These are phyloP conservation scores for Misgurnus anguillicaudatus DNA, from an alignment of 2,113 vertebrate genomes.

Conservation along the genomic window DNA sequence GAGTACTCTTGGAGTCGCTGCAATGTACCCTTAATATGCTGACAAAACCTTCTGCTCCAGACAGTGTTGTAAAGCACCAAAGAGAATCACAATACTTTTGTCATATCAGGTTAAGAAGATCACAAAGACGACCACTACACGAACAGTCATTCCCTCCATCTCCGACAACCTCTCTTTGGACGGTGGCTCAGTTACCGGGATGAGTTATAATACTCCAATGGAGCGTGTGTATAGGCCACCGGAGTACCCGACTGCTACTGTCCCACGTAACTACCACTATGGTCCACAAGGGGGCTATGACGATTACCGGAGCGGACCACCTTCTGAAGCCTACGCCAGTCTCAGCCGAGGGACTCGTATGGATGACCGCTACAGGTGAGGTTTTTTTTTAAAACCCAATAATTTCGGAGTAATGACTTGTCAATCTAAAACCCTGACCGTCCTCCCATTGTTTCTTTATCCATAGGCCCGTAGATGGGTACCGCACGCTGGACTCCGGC, in stretches of 20 bases:
- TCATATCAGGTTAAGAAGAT: conserved; percentile 86
- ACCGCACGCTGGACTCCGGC: conserved; percentile 78
- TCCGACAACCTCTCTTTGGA: conserved; percentile 77
- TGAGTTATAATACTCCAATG: conserved; percentile 79
- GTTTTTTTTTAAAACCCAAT: no score
- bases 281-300: conserved; percentile 80
- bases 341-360: conserved; percentile 84
- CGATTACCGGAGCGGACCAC: conserved; percentile 72
- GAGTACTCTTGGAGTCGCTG: no score
- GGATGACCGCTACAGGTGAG: conserved; percentile 85
- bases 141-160: conserved; percentile 82
- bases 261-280: conserved; percentile 93
- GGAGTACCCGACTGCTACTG: conserved; percentile 87
- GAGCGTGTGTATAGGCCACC: conserved; percentile 85
- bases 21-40: no score
- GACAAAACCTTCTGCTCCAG: no score
- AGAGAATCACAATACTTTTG: neutral
- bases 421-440: neutral
- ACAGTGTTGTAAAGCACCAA: neutral
- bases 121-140: conserved; percentile 89
- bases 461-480: conserved; percentile 73
- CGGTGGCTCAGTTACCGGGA: conserved; percentile 75
- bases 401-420: neutral
- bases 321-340: conserved; percentile 84
- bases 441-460: neutral